These are phyloP conservation scores for Luperina nickerlii DNA, from an alignment of 2,888 invertebrate species.

Conservation along the genomic window DNA sequence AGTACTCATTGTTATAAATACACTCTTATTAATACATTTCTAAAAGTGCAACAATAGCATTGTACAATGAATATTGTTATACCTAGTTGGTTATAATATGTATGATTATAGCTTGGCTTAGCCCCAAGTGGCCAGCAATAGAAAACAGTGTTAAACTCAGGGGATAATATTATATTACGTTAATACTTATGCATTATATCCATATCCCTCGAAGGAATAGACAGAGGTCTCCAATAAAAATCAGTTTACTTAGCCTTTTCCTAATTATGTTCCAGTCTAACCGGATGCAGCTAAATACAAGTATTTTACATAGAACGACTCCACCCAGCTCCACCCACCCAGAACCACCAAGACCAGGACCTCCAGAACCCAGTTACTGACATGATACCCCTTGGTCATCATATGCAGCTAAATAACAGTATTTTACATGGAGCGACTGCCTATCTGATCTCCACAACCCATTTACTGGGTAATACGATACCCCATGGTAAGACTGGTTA, in stretches of 20 bases:
- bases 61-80: conserved; percentile 3
- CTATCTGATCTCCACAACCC: neutral
- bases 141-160: conserved; percentile 15
- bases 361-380: too few species aligned
- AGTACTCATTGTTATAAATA: conserved; percentile 33
- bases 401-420: neutral
- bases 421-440: neutral
- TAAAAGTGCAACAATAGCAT: conserved; percentile 22
- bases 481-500: too few species aligned
- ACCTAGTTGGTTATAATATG: conserved; percentile 13
- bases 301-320: neutral
- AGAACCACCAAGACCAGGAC: too few species aligned
- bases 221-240: neutral
- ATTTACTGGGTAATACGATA: neutral
- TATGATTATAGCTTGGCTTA: conserved; percentile 24
- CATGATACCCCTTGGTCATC: too few species aligned
- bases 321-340: too few species aligned
- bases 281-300: neutral
- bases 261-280: neutral
- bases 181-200: neutral
- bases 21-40: conserved; percentile 16
- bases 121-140: conserved; percentile 40
- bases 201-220: neutral
- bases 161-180: conserved; percentile 34
- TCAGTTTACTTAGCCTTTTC: neutral